Conservation (phyloP, 2,113 vertebrate genomes). For the Carassius carassius region DNA sequence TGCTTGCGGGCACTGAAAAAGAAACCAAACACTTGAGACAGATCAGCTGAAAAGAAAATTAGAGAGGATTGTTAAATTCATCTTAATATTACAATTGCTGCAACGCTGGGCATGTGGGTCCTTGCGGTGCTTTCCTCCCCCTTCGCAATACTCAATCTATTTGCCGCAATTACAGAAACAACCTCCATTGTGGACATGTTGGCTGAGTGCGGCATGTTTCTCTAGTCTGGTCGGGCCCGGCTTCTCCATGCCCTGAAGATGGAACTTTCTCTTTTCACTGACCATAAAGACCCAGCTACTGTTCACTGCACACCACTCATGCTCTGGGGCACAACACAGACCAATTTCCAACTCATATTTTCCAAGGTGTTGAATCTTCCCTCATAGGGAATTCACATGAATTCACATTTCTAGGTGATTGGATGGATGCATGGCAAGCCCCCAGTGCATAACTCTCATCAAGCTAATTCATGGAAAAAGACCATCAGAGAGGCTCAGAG, state of each 20-base stretch:
- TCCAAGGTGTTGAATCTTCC: slow-evolving; percentile 41
- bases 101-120: neutral
- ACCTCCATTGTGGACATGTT: slow-evolving; percentile 60
- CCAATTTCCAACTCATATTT: slow-evolving; percentile 25
- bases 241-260: slow-evolving; percentile 45
- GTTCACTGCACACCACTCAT: slow-evolving; percentile 63
- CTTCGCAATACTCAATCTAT: slow-evolving; percentile 17
- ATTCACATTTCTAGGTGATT: slow-evolving; percentile 37
- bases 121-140: neutral
- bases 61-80: slow-evolving; percentile 46
- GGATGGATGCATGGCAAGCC: slow-evolving; percentile 28
- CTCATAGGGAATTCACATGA: slow-evolving; percentile 28
- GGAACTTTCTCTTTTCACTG: slow-evolving; percentile 47
- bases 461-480: neutral
- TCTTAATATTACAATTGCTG: slow-evolving; percentile 43
- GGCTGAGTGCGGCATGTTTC: slow-evolving; percentile 37
- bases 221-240: slow-evolving; percentile 36
- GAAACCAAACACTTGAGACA: slow-evolving; percentile 57
- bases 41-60: slow-evolving; percentile 54
- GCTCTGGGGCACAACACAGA: slow-evolving; percentile 49
- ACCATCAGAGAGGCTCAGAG: neutral
- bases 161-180: slow-evolving; percentile 55
- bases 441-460: slow-evolving; percentile 17
- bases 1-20: slow-evolving; percentile 58
- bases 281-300: slow-evolving; percentile 59